These are phyloP conservation scores for Hydrotaea cyrtoneurina DNA, from an alignment of 2,888 invertebrate species.

Conservation along the genomic window DNA sequence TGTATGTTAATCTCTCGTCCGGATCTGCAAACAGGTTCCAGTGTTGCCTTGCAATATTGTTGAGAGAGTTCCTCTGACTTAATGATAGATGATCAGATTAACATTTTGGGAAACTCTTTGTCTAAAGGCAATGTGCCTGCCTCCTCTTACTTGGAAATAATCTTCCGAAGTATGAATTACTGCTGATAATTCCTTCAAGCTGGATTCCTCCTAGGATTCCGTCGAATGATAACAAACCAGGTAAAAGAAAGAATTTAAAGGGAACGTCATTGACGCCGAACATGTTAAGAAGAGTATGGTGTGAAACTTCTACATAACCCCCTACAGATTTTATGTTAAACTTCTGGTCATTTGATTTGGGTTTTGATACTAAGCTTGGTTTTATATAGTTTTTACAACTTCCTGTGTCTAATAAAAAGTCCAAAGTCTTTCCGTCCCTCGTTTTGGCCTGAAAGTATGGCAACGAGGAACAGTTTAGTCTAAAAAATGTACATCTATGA, in stretches of 20 bases:
- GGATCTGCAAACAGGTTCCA: constrained; percentile 44
- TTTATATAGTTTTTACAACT: background rate
- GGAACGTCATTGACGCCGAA: background rate
- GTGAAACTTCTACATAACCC: background rate
- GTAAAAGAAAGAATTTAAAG: background rate
- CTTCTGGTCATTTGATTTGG: background rate
- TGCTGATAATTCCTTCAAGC: constrained; percentile 8
- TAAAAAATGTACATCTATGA: background rate
- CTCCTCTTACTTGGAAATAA: background rate
- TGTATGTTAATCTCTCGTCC: constrained; percentile 49
- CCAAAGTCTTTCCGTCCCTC: background rate
- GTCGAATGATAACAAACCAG: background rate
- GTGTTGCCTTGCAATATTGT: background rate
- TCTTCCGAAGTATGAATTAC: background rate
- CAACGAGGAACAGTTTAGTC: no score
- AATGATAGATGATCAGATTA: background rate
- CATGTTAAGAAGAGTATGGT: background rate
- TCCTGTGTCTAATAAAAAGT: background rate
- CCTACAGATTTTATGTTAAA: background rate
- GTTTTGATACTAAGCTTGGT: background rate
- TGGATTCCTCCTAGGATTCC: background rate
- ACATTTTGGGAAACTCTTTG: background rate
- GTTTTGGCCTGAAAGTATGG: background rate
- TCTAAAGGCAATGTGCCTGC: background rate
- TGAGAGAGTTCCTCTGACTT: background rate